A percentile compares a stretch with the other conserved stretches of the same genome.
Conservation (phyloP, 2,113 vertebrate species). For the Mungos mungo region DNA sequence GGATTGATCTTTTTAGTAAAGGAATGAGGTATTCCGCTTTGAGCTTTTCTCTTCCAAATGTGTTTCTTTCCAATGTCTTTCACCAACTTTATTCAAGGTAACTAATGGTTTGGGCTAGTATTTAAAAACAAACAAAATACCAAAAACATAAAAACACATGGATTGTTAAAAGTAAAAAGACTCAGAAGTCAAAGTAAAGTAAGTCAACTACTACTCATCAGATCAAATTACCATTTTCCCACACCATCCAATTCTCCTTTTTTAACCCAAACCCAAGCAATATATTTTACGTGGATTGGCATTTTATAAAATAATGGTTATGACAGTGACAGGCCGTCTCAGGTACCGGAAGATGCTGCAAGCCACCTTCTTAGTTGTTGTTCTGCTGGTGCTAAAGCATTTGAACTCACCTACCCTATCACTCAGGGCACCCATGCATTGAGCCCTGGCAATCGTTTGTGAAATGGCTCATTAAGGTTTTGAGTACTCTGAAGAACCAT, state of each 20-base stretch:
- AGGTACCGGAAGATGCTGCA: not conserved
- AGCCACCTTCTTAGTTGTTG: not conserved
- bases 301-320: not conserved
- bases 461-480: not conserved
- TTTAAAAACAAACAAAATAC: not conserved
- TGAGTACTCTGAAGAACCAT: not conserved
- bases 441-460: not conserved
- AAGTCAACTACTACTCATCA: not conserved
- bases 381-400: not conserved
- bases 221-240: not conserved
- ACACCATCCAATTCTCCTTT: not conserved
- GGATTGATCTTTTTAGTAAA: not conserved
- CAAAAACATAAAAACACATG: not conserved
- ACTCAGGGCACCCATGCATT: not conserved
- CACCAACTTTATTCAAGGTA: not conserved
- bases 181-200: not conserved
- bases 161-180: not conserved
- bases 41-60: not conserved
- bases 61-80: not conserved
- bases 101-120: not conserved
- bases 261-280: not conserved
- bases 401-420: not conserved
- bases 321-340: not conserved
- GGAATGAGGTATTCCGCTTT: not conserved
- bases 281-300: not conserved